Base-by-base conservation (phyloP, 1,140 invertebrate genomes). In the Sesamia nonagrioides region DNA sequence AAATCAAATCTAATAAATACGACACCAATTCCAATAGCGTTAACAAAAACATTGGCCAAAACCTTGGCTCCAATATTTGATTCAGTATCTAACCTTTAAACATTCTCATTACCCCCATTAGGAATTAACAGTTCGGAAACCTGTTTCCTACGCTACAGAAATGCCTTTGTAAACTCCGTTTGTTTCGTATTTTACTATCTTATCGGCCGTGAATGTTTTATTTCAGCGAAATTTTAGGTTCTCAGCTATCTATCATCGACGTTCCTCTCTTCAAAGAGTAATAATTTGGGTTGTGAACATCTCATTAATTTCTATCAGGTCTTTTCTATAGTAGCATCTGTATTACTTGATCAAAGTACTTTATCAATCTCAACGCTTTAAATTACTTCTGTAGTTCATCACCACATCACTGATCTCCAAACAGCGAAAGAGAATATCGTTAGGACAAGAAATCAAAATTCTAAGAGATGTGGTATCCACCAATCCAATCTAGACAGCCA, bases 121-220 rank as follows among this genome's bases (percentile, higher is more conserved):
- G 58, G 58, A 63, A 63, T 63, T 63, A 75, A 75, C 27, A 75
- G 58, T 75, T 75, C 27, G 58, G 73, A 75, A 75, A 75, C 73
- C 21, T n/a, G 73, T 75, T 75, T 27, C 5, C 18, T 61, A 17
- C 58, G 45, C 21, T 75, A 18, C 58, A 61, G 58, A 61, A 75
- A 75, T 75, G 50, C 40, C 71, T 48, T 75, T 61, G 71, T 42
- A 45, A 33, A 48, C 27, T 52, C 48, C 48, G 50, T 71, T 71
- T 52, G 50, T 71, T 54, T n/a, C 15, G 48, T 37, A 6, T 54
- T 54, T 66, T 66, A 54, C 66, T 50, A 71, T 54, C 54, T 15
- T 17, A 27, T 15, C 37, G 18, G 18, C n/a, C 37, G n/a, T n/a
- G 21, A 69, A 52, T 21, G 13, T 21, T 48, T 27, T 50, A 52